phyloP scores from a whole-genome alignment of 2,888 invertebrate species.

The Phrixothrix hirtus region DNA sequence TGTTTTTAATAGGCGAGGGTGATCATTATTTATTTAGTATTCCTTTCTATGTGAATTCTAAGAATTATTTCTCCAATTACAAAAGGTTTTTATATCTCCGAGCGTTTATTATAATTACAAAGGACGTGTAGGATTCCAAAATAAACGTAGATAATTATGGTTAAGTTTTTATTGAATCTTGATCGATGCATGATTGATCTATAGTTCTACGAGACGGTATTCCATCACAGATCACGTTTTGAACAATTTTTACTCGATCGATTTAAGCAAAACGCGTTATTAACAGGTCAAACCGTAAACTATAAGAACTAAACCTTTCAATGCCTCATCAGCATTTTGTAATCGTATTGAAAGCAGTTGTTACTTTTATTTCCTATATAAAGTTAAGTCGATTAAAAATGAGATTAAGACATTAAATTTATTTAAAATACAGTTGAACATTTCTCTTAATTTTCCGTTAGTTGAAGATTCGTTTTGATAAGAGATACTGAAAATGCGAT shows the following conservation, averaged over 20 bases:
- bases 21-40: slow-evolving; percentile 18
- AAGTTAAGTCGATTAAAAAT: neutral
- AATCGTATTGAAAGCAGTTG: slow-evolving; percentile 1
- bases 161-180: slow-evolving; percentile 51
- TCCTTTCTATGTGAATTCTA: slow-evolving; percentile 23
- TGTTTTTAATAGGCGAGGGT: slow-evolving; percentile 9
- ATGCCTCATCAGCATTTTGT: slow-evolving; percentile 14
- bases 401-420: slow-evolving; percentile 9
- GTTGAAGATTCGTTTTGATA: slow-evolving; percentile 4
- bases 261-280: slow-evolving; percentile 40
- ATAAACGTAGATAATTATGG: slow-evolving; percentile 52
- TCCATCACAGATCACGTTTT: slow-evolving; percentile 53
- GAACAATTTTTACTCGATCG: slow-evolving; percentile 37
- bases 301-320: slow-evolving; percentile 12
- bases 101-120: slow-evolving; percentile 55
- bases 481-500: slow-evolving; percentile 7
- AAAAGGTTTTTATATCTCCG: slow-evolving; percentile 43
- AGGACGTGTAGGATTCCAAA: slow-evolving; percentile 55
- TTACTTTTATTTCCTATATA: slow-evolving; percentile 2
- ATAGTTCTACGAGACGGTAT: slow-evolving; percentile 51
- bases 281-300: slow-evolving; percentile 37
- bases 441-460: neutral
- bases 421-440: no score
- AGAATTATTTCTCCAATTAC: slow-evolving; percentile 51
- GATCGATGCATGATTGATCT: slow-evolving; percentile 55